Conservation (phyloP, 2,888 invertebrate species). For the Cheilosia vulpina region DNA sequence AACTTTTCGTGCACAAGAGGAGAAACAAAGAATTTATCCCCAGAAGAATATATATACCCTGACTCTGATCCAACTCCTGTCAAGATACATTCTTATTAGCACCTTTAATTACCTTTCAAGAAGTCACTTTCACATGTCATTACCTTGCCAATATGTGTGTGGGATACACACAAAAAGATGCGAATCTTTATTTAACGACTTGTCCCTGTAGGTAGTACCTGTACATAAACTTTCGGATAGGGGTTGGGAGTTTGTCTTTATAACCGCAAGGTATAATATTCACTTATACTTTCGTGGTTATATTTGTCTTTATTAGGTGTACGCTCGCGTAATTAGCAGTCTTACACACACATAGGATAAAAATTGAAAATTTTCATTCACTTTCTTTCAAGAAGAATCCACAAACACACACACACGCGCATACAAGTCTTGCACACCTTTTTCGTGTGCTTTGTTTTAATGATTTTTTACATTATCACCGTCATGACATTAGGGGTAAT, state of each 20-base stretch:
- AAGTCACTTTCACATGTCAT: constrained; percentile 74
- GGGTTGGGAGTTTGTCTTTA: constrained; percentile 28
- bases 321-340: constrained; percentile 55
- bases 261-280: constrained; percentile 57
- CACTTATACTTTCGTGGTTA: constrained; percentile 32
- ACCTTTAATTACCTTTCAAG: constrained; percentile 74
- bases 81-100: constrained; percentile 69
- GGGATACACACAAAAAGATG: constrained; percentile 26
- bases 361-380: constrained; percentile 51
- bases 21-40: constrained; percentile 40
- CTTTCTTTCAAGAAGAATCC: constrained; percentile 19
- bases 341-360: constrained; percentile 13
- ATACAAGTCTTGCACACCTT: constrained; percentile 25
- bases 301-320: constrained; percentile 41
- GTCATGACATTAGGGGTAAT: constrained; percentile 53
- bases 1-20: neutral
- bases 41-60: neutral
- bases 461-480: constrained; percentile 61
- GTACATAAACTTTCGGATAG: neutral
- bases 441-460: constrained; percentile 55
- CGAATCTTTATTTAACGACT: constrained; percentile 48
- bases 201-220: neutral
- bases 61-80: constrained; percentile 24
- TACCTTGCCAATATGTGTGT: constrained; percentile 60
- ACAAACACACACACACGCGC: neutral